Evolutionary conservation across 2,113 vertebrate genomes (phyloP).

Genomic region (Dinomys branickii): DNA sequence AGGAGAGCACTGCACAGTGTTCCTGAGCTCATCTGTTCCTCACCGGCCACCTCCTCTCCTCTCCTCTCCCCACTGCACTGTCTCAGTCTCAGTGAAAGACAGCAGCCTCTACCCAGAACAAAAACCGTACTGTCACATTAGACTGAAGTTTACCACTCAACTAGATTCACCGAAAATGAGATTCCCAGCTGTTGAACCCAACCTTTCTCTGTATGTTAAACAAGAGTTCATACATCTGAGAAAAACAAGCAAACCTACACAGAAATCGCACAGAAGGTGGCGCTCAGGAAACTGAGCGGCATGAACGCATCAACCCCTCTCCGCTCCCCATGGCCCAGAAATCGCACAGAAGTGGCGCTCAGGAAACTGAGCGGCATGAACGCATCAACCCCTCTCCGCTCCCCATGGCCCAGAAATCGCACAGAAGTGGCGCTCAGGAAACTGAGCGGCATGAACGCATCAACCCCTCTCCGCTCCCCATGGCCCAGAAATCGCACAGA

Average conservation of each 20-base stretch:
- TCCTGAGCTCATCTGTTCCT: conserved; percentile 5
- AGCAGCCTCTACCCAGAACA: background rate
- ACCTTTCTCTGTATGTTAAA: background rate
- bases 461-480: too few species aligned
- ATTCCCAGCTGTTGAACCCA: background rate
- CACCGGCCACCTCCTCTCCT: background rate
- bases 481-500: too few species aligned
- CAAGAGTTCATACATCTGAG: background rate
- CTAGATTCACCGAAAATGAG: background rate
- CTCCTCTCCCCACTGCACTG: background rate
- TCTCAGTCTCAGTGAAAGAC: conserved; percentile 6
- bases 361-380: too few species aligned
- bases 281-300: too few species aligned
- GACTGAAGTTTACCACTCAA: background rate
- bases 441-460: too few species aligned
- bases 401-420: too few species aligned
- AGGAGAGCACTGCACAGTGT: background rate
- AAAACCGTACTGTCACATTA: background rate
- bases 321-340: too few species aligned
- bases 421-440: too few species aligned
- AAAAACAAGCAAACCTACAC: conserved; percentile 15
- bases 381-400: too few species aligned
- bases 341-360: too few species aligned
- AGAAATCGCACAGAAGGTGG: too few species aligned
- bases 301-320: too few species aligned